Conservation (phyloP, 2,113 vertebrate genomes). For the Choloepus hoffmanni region DNA sequence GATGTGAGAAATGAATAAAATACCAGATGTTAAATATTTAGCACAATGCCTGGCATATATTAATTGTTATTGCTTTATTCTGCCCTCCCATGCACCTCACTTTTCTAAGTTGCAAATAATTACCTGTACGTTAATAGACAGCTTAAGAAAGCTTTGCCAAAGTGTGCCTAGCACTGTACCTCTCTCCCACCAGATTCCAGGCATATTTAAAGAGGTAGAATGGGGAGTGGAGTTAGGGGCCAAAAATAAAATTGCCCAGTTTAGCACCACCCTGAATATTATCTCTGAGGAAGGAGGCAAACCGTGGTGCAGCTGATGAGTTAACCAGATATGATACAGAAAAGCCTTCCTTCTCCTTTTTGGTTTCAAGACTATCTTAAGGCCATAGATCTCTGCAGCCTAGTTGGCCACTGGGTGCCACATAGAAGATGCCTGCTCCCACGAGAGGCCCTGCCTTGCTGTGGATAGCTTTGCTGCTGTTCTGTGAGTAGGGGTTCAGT, state of each 20-base stretch:
- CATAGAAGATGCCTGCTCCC: background rate
- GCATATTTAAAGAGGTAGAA: background rate
- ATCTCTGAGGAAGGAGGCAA: slow-evolving; percentile 57
- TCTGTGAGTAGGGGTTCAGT: slow-evolving; percentile 61
- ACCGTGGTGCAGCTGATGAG: background rate
- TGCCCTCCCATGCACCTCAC: background rate
- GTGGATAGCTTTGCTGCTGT: slow-evolving; percentile 3
- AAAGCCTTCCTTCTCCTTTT: slow-evolving; percentile 79
- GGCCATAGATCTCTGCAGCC: background rate
- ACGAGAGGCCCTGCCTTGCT: background rate
- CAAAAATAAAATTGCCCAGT: slow-evolving; percentile 21
- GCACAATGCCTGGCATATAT: background rate
- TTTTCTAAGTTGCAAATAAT: slow-evolving; percentile 12
- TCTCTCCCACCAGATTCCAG: background rate
- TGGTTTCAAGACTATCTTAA: slow-evolving; percentile 36
- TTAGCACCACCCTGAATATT: background rate
- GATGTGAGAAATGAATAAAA: background rate
- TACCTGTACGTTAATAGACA: background rate
- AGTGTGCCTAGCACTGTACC: background rate
- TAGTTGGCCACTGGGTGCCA: background rate
- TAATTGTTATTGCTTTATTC: background rate
- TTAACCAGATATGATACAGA: slow-evolving; percentile 63
- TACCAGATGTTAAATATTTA: background rate
- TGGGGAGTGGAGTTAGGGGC: background rate
- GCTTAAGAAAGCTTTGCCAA: background rate